Evolutionary conservation across 2,888 invertebrate species (phyloP), one percentile per base, ranked within the genome.

Genomic region (Incurvaria masculella): DNA sequence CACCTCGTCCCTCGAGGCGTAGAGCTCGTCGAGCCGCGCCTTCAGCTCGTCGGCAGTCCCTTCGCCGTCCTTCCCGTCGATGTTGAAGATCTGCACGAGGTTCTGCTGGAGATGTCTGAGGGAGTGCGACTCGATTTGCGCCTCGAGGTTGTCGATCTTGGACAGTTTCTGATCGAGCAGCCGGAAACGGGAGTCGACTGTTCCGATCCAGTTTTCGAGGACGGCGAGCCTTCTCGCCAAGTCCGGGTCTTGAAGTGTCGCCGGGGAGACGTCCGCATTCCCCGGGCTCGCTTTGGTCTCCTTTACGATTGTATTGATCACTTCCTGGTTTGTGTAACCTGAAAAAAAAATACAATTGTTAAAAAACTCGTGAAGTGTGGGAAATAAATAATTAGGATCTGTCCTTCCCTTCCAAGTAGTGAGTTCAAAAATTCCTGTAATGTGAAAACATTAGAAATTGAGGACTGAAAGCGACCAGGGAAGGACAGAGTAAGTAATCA

Each of bases 1-100:
- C 56, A 86, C 66, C 53, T 84, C 81, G n/a, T 82, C 79, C 56
- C 83, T 85, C 5, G 83, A 82, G 14, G 86, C 69, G 53, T 86
- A 85, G 44, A 84, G 71, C 39, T 78, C 74, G 47, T 81, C 79
- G 47, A 87, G 80, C 71, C 84, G 82, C 2, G 67, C 65, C 51
- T 81, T 81, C n/a, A 87, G 57, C 47, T 82, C 79, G 17, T 80
- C 69, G 2, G 80, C 68, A 8, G 80, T 56, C 1, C 59, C 61
- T 1, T 64, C 68, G 23, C 64, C 67, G 48, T 72, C 72, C 19
- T 69, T 64, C 4, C 52, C 49, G 26, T 72, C 68, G 14, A 72
- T 63, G 40, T 71, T 81, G 39, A 84, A 63, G 45, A 82, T 74
- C 46, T 80, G 79, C 2, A 83, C 71, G 14, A 84, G 60, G 48